Conservation (phyloP, 2,113 vertebrate species). For the Paracanthobrama guichenoti region DNA sequence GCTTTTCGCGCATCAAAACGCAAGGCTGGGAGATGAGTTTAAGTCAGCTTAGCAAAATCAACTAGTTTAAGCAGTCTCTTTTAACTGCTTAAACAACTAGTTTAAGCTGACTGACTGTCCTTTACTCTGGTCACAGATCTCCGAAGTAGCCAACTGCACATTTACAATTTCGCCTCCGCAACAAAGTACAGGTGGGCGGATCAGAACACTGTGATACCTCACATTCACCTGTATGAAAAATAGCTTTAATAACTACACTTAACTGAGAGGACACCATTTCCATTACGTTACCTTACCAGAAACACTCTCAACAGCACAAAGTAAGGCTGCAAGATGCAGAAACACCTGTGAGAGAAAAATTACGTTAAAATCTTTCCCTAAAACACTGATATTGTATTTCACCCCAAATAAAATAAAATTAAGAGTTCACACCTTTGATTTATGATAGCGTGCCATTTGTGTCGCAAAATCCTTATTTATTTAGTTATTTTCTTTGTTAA, state of each 20-base stretch:
- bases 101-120: not conserved
- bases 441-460: not conserved
- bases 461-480: not conserved
- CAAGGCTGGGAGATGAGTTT: not conserved
- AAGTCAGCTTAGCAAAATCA: not conserved
- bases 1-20: not conserved
- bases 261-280: not conserved
- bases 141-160: constrained; percentile 67
- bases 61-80: not conserved
- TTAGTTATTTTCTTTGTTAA: not conserved
- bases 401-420: not conserved
- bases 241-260: not conserved
- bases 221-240: constrained; percentile 63
- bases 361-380: not conserved
- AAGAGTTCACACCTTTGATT: not conserved
- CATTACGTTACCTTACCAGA: constrained; percentile 57
- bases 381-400: not conserved
- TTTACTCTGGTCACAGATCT: constrained; percentile 72
- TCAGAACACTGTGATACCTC: constrained; percentile 63
- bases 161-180: constrained; percentile 63
- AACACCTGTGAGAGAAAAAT: constrained; percentile 51
- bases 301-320: constrained; percentile 27
- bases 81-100: not conserved
- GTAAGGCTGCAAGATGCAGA: constrained; percentile 53
- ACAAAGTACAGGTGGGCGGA: constrained; percentile 56